These are phyloP conservation scores for Lerema accius DNA, from an alignment of 1,140 invertebrate species.

Conservation along the genomic window DNA sequence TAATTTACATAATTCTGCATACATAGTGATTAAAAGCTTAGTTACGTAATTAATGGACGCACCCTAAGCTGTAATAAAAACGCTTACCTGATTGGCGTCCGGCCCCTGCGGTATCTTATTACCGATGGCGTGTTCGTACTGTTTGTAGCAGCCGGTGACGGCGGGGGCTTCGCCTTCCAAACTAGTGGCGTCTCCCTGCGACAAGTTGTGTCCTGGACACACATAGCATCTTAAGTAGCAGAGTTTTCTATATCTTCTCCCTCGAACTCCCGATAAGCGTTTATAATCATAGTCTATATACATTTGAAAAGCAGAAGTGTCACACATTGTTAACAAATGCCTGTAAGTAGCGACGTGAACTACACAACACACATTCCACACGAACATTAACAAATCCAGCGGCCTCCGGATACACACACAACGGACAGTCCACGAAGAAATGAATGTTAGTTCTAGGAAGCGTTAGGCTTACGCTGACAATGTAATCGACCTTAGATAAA, in stretches of 20 bases:
- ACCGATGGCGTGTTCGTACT: constrained; percentile 90
- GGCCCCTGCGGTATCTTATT: constrained; percentile 85
- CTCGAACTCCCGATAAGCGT: constrained; percentile 50
- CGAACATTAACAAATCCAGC: constrained; percentile 73
- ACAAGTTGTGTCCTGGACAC: constrained; percentile 94
- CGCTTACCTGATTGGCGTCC: constrained; percentile 84
- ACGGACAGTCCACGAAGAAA: constrained; percentile 69
- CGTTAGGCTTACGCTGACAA: constrained; percentile 81
- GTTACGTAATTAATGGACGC: constrained; percentile 32
- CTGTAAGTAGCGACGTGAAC: constrained; percentile 70
- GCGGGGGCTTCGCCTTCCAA: constrained; percentile 91
- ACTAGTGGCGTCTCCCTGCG: constrained; percentile 93
- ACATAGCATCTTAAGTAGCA: constrained; percentile 77
- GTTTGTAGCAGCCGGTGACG: constrained; percentile 92
- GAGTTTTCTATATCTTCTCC: constrained; percentile 51
- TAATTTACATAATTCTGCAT: neutral
- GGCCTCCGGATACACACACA: constrained; percentile 80
- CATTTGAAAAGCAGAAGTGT: constrained; percentile 47
- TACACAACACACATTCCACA: constrained; percentile 79
- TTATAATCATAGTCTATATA: constrained; percentile 24
- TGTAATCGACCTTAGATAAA: constrained; percentile 80
- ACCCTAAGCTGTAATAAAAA: constrained; percentile 30
- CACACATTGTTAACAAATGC: constrained; percentile 64
- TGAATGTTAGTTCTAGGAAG: constrained; percentile 76
- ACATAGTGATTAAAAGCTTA: constrained; percentile 5